Conservation (phyloP, 2,888 invertebrate species). For the Neuroscelio doddi region DNA sequence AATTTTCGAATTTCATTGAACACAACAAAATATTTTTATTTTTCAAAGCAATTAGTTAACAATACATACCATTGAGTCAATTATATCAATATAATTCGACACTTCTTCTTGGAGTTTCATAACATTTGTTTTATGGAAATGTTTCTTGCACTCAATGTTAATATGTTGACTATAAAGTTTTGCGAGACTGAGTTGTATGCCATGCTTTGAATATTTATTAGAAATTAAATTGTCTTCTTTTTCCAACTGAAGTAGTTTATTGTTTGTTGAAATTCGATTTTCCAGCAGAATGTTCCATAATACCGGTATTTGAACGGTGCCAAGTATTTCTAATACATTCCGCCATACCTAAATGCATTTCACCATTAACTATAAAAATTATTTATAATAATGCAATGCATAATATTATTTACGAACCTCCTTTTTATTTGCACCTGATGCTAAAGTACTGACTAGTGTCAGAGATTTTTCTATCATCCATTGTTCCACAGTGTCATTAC, state of each 20-base stretch:
- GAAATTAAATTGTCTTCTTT: slow-evolving; percentile 36
- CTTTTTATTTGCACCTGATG: slow-evolving; percentile 57
- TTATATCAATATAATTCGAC: slow-evolving; percentile 58
- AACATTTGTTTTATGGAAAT: slow-evolving; percentile 47
- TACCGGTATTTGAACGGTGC: slow-evolving; percentile 53
- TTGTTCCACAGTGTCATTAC: slow-evolving; percentile 53
- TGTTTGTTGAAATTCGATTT: slow-evolving; percentile 53
- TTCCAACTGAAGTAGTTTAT: slow-evolving; percentile 54
- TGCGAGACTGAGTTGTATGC: slow-evolving; percentile 55
- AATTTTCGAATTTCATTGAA: too few relatives aligned
- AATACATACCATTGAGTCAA: slow-evolving; percentile 54
- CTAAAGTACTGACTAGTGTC: slow-evolving; percentile 54
- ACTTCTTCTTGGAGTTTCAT: slow-evolving; percentile 48
- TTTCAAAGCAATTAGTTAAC: too few relatives aligned
- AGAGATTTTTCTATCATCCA: slow-evolving; percentile 55
- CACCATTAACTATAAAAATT: slow-evolving; percentile 5
- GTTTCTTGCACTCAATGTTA: slow-evolving; percentile 48
- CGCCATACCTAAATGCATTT: slow-evolving; percentile 54
- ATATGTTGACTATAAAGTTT: slow-evolving; percentile 57
- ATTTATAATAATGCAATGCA: not conserved
- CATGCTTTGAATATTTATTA: slow-evolving; percentile 13
- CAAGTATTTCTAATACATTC: slow-evolving; percentile 53
- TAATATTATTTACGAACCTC: slow-evolving; percentile 50
- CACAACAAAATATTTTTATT: too few relatives aligned
- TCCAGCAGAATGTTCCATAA: slow-evolving; percentile 60